Evolutionary conservation across 2,113 vertebrate genomes (phyloP), one percentile per base, ranked within the genome.

Genomic region (Amia ocellicauda): DNA sequence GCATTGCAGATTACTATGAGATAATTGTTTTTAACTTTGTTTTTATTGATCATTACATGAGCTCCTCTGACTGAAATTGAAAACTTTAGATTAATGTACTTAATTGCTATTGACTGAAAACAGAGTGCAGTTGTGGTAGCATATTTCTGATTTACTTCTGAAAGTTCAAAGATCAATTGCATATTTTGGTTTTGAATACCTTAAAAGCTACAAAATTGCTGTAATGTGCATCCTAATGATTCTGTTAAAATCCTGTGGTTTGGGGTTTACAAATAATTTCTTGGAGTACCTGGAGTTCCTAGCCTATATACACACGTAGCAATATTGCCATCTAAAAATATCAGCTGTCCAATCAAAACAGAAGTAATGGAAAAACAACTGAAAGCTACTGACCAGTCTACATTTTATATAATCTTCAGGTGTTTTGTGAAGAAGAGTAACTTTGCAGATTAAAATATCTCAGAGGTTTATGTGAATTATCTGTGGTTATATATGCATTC

Each of bases 21-120:
- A 47, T 14, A 17, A 47, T 17, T 47, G 13, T 17, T 47, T 47
- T 47, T 47, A 47, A 47, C 31, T 36, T 36, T 7, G n/a, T 14
- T n/a, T 47, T 47, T 47, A 47, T 47, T 16, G 43, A 47, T 47
- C 43, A 47, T 14, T 47, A 14, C 1, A 17, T 47, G 13, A 14
- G n/a, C 43, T 47, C 3, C 3, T 1, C 2, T 3, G n/a, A 47
- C 16, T 61, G 43, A 4, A 27, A 24, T n/a, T 19, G 7, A 61
- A 49, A 24, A 1, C 29, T 4, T 61, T 27, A 29, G 43, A 50
- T 49, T 43, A 10, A 9, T n/a, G n/a, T 28, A 23, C 22, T n/a
- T 62, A 36, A 62, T 62, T 51, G 26, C 2, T 22, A 62, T 51
- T 28, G 47, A 23, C 28, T 29, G n/a, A 60, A n/a, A 10, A 16